Percentiles rank a stretch among this genome's conserved stretches.
phyloP scores from a whole-genome alignment of 2,888 invertebrate genomes.

The Chrysolina oricalcia region DNA sequence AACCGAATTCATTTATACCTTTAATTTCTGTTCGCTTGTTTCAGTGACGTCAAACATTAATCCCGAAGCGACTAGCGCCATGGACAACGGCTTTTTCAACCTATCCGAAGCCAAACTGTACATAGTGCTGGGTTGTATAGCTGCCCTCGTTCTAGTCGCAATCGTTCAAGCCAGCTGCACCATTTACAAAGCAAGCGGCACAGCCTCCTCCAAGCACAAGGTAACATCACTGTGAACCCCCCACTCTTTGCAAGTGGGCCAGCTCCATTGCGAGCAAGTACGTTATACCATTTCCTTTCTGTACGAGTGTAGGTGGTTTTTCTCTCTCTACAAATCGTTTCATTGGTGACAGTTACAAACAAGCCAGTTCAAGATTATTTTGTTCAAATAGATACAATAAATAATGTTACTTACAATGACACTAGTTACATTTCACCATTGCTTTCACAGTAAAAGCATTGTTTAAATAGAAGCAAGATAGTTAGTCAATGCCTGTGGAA shows the following conservation, averaged over 20 bases:
- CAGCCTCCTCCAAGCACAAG: conserved; percentile 78
- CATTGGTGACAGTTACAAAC: no score
- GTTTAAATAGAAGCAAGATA: no score
- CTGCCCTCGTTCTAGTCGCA: conserved; percentile 85
- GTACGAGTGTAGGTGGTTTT: no score
- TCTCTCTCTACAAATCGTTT: no score
- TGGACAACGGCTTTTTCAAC: conserved; percentile 75
- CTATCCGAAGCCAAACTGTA: conserved; percentile 84
- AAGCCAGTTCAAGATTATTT: no score
- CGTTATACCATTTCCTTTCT: neutral
- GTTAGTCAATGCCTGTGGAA: no score
- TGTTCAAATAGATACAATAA: no score
- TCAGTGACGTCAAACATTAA: conserved; percentile 74
- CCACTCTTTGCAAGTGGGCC: conserved; percentile 19
- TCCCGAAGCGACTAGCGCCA: conserved; percentile 70
- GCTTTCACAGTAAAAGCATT: no score
- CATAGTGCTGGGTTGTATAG: conserved; percentile 87
- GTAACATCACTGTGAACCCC: conserved; percentile 74
- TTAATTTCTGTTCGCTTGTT: conserved; percentile 51
- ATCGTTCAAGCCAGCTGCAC: conserved; percentile 90
- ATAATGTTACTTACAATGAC: no score
- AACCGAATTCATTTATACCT: no score
- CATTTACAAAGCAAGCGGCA: conserved; percentile 80
- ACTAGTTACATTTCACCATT: no score
- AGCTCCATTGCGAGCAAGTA: neutral